Base-by-base conservation (phyloP, 2,888 invertebrate genomes). In the Antheraea assamensis region DNA sequence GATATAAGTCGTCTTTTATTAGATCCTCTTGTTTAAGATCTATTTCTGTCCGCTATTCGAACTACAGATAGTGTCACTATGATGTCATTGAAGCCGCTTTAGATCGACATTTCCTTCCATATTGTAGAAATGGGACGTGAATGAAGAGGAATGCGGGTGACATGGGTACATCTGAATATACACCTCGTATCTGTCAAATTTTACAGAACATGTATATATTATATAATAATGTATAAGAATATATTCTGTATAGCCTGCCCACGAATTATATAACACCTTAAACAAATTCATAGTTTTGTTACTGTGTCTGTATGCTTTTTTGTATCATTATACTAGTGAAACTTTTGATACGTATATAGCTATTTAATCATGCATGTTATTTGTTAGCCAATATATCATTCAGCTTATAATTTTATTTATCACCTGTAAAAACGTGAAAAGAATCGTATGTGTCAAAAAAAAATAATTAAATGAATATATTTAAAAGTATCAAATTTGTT, bases 31-130 rank as follows among this genome's bases (percentile, higher is more conserved):
- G 30, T 30, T 5, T 10, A 64, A 27, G 17, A 64, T 64, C 61
- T 27, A 17, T 15, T 61, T 27, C 27, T 30, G 61, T 17, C 30
- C 61, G 5, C 61, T 30, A 30, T 64, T 30, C 21, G 15, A 27
- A 5, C 8, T 30, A 64, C 30, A 30, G 61, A 64, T 64, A 64
- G 30, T 30, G 61, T 64, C 61, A 64, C 5, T 64, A 30, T 64
- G 61, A 2, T 30, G 15, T 64, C 17, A 30, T 64, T 30, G 27
- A 64, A 64, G 61, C 30, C 61, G 17, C 61, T 64, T 64, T 30
- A 17, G 61, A 64, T 64, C 30, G 61, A 64, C 61, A 27, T 64
- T 64, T 64, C 61, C 61, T 64, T 64, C 30, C 61, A 64, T 64
- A 64, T 64, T 64, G 61, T 64, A 30, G 61, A 30, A 58, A 27